Evolutionary conservation across 2,888 invertebrate species (phyloP).

Genomic region (Erynnis tages): DNA sequence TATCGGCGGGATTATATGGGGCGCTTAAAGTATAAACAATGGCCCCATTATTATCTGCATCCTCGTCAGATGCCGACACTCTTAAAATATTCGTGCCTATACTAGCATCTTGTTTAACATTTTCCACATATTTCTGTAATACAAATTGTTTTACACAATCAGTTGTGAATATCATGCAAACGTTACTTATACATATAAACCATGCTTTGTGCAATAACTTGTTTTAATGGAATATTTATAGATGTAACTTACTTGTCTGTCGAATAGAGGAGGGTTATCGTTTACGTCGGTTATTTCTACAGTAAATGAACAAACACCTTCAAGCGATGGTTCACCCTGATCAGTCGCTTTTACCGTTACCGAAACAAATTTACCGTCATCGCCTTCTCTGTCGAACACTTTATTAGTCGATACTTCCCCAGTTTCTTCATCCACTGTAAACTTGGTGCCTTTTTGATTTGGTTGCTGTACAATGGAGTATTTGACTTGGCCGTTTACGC

Average conservation of each 20-base stretch:
- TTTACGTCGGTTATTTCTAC: constrained; percentile 99
- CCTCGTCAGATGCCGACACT: constrained; percentile 98
- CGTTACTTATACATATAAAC: constrained; percentile 15
- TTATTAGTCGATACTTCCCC: constrained; percentile 97
- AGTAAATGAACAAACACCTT: constrained; percentile 99
- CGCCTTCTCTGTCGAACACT: constrained; percentile 98
- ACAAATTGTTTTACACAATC: constrained; percentile 35
- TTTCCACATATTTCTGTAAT: constrained; percentile 96
- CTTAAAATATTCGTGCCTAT: constrained; percentile 96
- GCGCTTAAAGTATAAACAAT: constrained; percentile 95
- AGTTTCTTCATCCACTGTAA: constrained; percentile 96
- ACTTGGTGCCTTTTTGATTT: constrained; percentile 96
- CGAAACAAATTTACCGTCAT: constrained; percentile 97
- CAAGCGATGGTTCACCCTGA: constrained; percentile 98
- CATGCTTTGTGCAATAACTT: constrained; percentile 44
- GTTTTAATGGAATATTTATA: constrained; percentile 20
- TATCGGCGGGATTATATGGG: constrained; percentile 92
- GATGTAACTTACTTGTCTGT: constrained; percentile 89
- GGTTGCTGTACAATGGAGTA: constrained; percentile 98
- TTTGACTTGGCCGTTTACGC: constrained; percentile 96
- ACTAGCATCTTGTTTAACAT: constrained; percentile 97
- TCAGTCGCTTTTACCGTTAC: constrained; percentile 99
- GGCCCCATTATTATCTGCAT: constrained; percentile 97
- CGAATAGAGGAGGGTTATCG: constrained; percentile 97
- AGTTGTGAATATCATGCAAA: constrained; percentile 29